phyloP scores from a whole-genome alignment of 2,888 invertebrate genomes.

The Dendrolimus pini region DNA sequence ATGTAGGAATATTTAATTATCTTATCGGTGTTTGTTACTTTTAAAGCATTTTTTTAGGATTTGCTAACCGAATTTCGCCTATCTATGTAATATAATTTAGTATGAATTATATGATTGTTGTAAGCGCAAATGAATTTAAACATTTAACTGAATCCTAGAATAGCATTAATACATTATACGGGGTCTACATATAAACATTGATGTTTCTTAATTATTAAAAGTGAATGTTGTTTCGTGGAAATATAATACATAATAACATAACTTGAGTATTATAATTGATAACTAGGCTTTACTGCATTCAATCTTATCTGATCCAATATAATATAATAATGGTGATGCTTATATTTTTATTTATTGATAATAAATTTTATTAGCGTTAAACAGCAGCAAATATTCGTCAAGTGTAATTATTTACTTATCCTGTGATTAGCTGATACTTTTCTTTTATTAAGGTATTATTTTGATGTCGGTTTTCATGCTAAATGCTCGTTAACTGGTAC shows the following conservation, averaged over 20 bases:
- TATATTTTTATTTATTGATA: slow-evolving; percentile 17
- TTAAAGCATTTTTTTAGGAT: slow-evolving; percentile 54
- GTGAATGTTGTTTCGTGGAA: slow-evolving; percentile 56
- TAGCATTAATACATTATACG: slow-evolving; percentile 47
- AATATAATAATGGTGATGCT: slow-evolving; percentile 20
- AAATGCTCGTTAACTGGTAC: no score
- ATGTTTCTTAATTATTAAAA: slow-evolving; percentile 59
- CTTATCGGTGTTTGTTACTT: slow-evolving; percentile 58
- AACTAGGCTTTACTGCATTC: slow-evolving; percentile 44
- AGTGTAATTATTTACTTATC: slow-evolving; percentile 66
- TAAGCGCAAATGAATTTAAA: slow-evolving; percentile 56
- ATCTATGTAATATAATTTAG: slow-evolving; percentile 46
- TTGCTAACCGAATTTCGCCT: slow-evolving; percentile 52
- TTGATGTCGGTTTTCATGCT: no score
- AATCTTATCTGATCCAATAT: slow-evolving; percentile 4
- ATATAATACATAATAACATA: slow-evolving; percentile 36
- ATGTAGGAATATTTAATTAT: slow-evolving; percentile 42
- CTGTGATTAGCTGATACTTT: slow-evolving; percentile 67
- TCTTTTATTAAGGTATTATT: slow-evolving; percentile 43
- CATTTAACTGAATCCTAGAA: slow-evolving; percentile 44
- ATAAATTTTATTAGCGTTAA: slow-evolving; percentile 33
- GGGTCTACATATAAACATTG: slow-evolving; percentile 49
- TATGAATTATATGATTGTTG: slow-evolving; percentile 54
- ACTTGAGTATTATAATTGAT: slow-evolving; percentile 43
- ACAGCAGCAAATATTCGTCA: slow-evolving; percentile 49